Evolutionary conservation across 2,113 vertebrate species (phyloP).

Genomic region (Turnix velox): DNA sequence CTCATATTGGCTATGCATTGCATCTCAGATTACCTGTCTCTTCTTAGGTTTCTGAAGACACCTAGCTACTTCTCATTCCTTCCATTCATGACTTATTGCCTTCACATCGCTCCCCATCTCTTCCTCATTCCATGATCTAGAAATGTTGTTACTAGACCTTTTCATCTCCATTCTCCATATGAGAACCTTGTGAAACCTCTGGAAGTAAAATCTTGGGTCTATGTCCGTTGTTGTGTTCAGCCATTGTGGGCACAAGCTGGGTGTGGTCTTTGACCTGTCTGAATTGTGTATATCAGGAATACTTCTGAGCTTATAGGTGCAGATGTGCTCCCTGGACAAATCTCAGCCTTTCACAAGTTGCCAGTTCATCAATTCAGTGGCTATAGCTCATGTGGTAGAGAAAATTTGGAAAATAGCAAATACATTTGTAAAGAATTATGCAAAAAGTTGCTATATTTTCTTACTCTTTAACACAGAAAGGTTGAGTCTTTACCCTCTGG

Average conservation of each 20-base stretch:
- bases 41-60: background rate
- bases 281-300: background rate
- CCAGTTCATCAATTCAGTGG: background rate
- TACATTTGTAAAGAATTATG: background rate
- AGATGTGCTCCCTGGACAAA: background rate
- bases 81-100: background rate
- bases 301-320: background rate
- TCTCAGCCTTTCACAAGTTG: background rate
- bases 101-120: background rate
- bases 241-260: no score
- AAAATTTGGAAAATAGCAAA: background rate
- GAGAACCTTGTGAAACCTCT: background rate
- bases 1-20: background rate
- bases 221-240: background rate
- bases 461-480: background rate
- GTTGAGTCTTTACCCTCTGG: background rate
- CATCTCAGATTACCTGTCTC: background rate
- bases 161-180: no score
- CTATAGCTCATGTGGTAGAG: background rate
- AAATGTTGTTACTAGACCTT: background rate
- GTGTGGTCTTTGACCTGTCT: background rate
- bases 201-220: background rate
- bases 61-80: background rate
- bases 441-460: background rate
- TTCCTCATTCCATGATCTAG: rapidly evolving